phyloP scores from a whole-genome alignment of 2,113 vertebrate species.

The Otocyon megalotis region DNA sequence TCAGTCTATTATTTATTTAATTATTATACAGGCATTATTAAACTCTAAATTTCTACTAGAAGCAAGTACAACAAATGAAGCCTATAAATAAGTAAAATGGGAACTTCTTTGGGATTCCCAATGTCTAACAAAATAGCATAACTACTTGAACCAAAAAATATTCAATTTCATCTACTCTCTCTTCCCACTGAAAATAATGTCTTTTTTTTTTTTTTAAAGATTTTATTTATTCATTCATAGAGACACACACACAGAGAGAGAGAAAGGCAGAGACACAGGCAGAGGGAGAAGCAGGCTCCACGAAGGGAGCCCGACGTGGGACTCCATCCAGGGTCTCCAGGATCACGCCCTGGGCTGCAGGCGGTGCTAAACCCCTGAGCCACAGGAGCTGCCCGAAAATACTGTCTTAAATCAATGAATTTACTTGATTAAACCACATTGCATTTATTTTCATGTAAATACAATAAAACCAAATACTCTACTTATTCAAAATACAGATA shows the following conservation, averaged over 20 bases:
- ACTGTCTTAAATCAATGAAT: background rate
- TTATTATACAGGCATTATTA: background rate
- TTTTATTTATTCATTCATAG: too few relatives aligned
- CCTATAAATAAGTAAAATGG: background rate
- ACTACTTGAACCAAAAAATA: conserved; percentile 8
- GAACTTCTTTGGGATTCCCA: background rate
- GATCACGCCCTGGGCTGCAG: too few relatives aligned
- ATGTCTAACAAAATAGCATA: background rate
- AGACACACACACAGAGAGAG: too few relatives aligned
- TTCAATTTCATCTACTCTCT: background rate
- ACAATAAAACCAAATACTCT: conserved; percentile 47
- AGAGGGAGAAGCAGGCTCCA: too few relatives aligned
- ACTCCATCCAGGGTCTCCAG: too few relatives aligned
- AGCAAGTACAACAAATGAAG: background rate
- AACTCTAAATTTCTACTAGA: background rate
- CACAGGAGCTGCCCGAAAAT: too few relatives aligned
- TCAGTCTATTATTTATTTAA: background rate
- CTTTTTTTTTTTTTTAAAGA: too few relatives aligned
- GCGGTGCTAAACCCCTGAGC: too few relatives aligned
- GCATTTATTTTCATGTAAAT: conserved; percentile 11
- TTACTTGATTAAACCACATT: conserved; percentile 22
- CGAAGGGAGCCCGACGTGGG: too few relatives aligned
- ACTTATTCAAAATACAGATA: conserved; percentile 48
- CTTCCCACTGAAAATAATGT: background rate
- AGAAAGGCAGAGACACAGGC: too few relatives aligned